Evolutionary conservation across 2,113 vertebrate species (phyloP).

Genomic region (Passer domesticus): DNA sequence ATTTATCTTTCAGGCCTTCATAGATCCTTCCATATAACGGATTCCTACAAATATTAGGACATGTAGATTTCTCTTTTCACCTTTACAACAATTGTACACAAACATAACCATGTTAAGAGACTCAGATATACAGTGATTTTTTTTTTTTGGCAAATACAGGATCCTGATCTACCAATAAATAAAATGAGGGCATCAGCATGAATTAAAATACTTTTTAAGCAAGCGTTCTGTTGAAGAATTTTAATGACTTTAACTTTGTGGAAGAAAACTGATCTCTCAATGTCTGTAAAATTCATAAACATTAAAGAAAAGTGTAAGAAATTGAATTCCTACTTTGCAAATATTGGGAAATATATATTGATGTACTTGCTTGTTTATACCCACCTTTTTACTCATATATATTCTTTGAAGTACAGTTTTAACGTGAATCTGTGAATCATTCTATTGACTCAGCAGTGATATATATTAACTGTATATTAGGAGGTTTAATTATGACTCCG

Average conservation of each 20-base stretch:
- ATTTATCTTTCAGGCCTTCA: background rate
- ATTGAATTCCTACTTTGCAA: background rate
- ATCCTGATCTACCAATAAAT: background rate
- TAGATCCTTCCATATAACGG: background rate
- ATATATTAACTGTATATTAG: background rate
- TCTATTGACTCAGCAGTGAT: background rate
- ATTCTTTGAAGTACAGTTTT: background rate
- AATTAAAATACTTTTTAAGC: background rate
- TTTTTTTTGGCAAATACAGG: background rate
- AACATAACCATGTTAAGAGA: background rate
- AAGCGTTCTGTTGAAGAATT: background rate
- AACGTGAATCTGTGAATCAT: background rate
- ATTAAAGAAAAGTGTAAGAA: background rate
- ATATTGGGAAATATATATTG: background rate
- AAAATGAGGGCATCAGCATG: background rate
- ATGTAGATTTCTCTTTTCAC: background rate
- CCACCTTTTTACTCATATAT: background rate
- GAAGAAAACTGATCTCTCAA: background rate
- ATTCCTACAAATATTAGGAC: background rate
- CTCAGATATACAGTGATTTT: background rate
- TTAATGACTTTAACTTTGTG: background rate
- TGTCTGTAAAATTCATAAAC: background rate
- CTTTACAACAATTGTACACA: background rate
- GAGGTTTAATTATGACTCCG: background rate
- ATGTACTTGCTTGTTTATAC: background rate